Evolutionary conservation across 1,140 invertebrate genomes (phyloP).

Genomic region (Drosophila leontia): DNA sequence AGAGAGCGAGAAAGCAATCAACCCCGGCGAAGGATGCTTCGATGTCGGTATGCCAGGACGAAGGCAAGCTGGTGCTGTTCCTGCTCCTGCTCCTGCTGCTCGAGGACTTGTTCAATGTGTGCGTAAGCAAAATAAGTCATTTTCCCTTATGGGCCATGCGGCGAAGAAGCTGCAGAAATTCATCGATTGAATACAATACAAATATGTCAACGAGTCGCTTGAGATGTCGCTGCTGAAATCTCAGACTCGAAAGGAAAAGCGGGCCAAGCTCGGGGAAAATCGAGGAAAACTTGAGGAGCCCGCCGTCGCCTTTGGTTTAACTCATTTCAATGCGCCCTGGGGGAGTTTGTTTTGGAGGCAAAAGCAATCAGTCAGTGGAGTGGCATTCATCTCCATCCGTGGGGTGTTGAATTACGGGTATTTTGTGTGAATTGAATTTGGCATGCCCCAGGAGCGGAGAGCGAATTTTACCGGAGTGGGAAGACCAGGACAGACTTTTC

Average conservation of each 20-base stretch:
- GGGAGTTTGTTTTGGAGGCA: constrained; percentile 61
- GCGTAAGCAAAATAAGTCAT: constrained; percentile 83
- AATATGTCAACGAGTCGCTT: constrained; percentile 83
- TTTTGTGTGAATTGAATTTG: constrained; percentile 83
- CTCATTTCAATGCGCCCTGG: constrained; percentile 77
- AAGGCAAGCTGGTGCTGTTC: constrained; percentile 24
- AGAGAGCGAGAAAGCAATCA: constrained; percentile 48
- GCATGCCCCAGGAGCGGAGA: constrained; percentile 42
- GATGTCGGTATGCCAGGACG: constrained; percentile 31
- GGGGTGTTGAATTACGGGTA: constrained; percentile 82
- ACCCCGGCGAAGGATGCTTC: constrained; percentile 18
- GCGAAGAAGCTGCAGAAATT: constrained; percentile 69
- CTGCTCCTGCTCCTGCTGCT: constrained; percentile 15
- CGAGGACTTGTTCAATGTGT: constrained; percentile 72
- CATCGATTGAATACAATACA: constrained; percentile 83
- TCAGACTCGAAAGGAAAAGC: constrained; percentile 49
- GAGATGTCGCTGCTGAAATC: constrained; percentile 77
- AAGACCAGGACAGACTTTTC: constrained; percentile 8
- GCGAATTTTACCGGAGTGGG: neutral
- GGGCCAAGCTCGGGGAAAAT: constrained; percentile 14
- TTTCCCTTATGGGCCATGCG: constrained; percentile 73
- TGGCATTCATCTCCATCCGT: constrained; percentile 65
- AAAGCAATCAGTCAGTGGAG: constrained; percentile 78
- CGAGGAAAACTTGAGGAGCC: constrained; percentile 18
- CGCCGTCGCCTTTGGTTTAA: constrained; percentile 54